Percentiles rank a stretch among this genome's conserved stretches.
Conservation (phyloP, 2,113 vertebrate species). For the Anseranas semipalmata region DNA sequence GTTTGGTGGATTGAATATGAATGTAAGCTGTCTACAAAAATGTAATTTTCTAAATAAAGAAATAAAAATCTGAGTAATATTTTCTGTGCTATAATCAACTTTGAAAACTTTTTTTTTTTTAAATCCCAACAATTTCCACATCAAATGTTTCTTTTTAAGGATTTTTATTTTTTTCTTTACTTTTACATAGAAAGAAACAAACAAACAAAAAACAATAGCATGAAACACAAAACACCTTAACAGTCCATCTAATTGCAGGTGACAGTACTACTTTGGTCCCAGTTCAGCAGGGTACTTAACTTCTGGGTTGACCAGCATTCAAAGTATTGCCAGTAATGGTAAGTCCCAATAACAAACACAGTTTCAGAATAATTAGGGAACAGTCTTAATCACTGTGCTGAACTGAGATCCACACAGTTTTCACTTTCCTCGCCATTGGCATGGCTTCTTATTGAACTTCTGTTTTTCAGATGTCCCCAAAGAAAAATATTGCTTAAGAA, state of each 20-base stretch:
- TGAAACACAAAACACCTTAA: neutral
- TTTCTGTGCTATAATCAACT: neutral
- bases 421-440: neutral
- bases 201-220: neutral
- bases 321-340: neutral
- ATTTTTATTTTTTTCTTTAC: neutral
- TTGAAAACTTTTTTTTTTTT: neutral
- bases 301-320: neutral
- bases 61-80: neutral
- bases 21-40: constrained; percentile 73
- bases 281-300: neutral
- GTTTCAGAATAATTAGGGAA: too few relatives aligned
- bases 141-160: neutral
- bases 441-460: neutral
- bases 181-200: neutral
- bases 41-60: neutral
- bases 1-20: neutral
- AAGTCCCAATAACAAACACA: neutral
- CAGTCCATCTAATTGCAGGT: neutral
- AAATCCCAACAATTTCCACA: neutral
- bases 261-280: neutral
- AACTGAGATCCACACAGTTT: neutral
- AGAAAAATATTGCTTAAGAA: neutral
- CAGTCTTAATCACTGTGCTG: neutral
- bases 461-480: neutral